Percentiles rank a stretch among this genome's conserved stretches.
These are phyloP conservation scores for Pristionchus maxplancki DNA, from an alignment of 2,888 invertebrate species.

Conservation along the genomic window DNA sequence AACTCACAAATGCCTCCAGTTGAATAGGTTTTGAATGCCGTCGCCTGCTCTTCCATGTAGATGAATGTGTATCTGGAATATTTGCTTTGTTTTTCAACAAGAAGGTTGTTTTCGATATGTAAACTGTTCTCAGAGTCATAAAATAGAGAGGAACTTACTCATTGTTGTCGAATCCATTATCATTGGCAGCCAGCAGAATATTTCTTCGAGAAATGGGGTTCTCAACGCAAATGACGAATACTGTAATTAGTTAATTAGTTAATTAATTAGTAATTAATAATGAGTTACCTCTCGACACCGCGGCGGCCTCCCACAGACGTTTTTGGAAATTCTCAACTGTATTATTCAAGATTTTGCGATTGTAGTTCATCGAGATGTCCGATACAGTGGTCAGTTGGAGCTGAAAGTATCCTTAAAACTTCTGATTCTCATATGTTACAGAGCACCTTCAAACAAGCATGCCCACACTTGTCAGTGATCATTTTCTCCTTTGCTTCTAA, in stretches of 20 bases:
- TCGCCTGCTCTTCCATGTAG: slow-evolving; percentile 25
- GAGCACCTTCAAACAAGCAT: no score
- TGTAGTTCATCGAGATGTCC: slow-evolving; percentile 7
- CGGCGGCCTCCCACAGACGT: background rate
- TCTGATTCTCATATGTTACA: background rate
- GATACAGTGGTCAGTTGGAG: background rate
- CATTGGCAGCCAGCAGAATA: background rate
- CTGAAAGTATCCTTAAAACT: background rate
- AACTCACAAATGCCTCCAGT: background rate
- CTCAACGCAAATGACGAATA: slow-evolving; percentile 27
- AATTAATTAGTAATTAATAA: no score
- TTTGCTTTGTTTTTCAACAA: background rate
- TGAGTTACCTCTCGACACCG: slow-evolving; percentile 24
- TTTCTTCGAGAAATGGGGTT: background rate
- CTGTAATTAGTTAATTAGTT: no score
- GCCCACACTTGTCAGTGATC: no score
- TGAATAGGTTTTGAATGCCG: slow-evolving; percentile 8
- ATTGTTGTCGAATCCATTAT: background rate
- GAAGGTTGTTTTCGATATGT: background rate
- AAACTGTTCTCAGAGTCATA: no score
- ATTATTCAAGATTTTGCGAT: background rate
- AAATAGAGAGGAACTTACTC: slow-evolving; percentile 12
- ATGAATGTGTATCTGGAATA: slow-evolving; percentile 19
- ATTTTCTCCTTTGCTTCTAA: no score
- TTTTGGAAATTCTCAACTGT: background rate